These are phyloP conservation scores for Callipepla squamata DNA, from an alignment of 2,113 vertebrate species.

Conservation along the genomic window DNA sequence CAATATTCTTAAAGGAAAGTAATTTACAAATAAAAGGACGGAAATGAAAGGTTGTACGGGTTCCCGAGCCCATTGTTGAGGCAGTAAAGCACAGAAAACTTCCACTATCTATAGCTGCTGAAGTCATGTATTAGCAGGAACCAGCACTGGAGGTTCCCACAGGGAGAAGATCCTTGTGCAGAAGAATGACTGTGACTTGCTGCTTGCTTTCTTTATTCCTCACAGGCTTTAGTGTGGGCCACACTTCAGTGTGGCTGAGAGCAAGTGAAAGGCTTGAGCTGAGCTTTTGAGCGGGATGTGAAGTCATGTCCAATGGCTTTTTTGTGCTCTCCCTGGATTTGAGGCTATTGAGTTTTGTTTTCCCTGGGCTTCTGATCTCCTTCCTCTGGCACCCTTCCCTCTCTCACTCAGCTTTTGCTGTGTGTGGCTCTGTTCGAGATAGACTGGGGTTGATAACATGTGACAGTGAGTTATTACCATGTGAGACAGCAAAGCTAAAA, in stretches of 20 bases:
- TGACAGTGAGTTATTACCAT: constrained; percentile 15
- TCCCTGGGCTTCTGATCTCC: not conserved
- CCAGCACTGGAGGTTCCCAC: constrained; percentile 3
- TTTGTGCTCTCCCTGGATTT: not conserved
- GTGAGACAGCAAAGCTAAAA: not conserved
- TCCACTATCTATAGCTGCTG: constrained; percentile 33
- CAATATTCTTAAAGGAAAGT: constrained; percentile 60
- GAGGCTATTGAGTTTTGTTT: not conserved
- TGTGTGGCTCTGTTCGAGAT: not conserved
- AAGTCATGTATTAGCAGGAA: constrained; percentile 37
- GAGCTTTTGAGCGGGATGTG: not conserved
- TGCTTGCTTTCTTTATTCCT: not conserved
- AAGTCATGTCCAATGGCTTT: not conserved
- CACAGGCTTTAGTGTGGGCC: not conserved
- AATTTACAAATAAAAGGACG: constrained; percentile 66
- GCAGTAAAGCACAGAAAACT: constrained; percentile 19
- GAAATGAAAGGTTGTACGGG: constrained; percentile 65
- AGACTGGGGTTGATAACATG: not conserved
- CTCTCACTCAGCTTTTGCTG: accelerated
- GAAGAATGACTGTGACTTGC: accelerated
- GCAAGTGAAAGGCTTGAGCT: not conserved
- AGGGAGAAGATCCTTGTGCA: constrained; percentile 22
- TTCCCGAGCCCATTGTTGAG: constrained; percentile 64
- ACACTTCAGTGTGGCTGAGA: accelerated
- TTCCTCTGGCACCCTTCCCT: not conserved